Base-by-base conservation (phyloP, 2,113 vertebrate species). In the Archocentrus centrarchus region DNA sequence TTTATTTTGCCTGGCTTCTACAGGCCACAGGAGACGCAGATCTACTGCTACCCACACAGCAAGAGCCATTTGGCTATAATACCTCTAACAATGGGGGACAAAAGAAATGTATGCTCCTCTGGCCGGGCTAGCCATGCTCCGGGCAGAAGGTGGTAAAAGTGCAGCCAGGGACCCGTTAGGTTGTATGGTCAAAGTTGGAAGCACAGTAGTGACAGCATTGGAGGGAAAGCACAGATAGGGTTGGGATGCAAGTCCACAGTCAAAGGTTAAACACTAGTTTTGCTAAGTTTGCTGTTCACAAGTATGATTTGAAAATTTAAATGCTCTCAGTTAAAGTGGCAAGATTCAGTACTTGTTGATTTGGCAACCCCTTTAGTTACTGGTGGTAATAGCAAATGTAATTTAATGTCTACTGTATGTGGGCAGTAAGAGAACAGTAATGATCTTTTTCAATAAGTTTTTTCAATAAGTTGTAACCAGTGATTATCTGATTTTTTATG, bases 11-110 rank as follows among this genome's bases (percentile, higher is more conserved):
- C 68, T 55, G 4, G 63, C 11, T 83, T 60, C 75, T 66, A 75
- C 59, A 80, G 81, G 77, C 44, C 66, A 11, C 76, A 76, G 37
- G 76, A 83, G 82, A 88, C 79, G 59, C 64, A 47, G 76, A 81
- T 77, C 44, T 50, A 66, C 39, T 59, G 60, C 88, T 87, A 63
- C 78, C 66, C 81, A 77, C 62, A 66, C 7, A 70, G 44, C 32
- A 32, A 80, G 82, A 81, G 76, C 68, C 18, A 89, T 91, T 88
- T 90, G 88, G 70, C 78, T 80, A 84, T 82, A 85, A 87, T 27
- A 79, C n/a, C 66, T 63, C 81, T 62, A 87, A 79, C 68, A 78
- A 82, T 18, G 17, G 64, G 41, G 66, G 59, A 20, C 14, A 1
- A 73, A 59, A 73, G 24, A 87, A 86, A 86, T 83, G 75, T 82